A percentile compares a stretch with the other conserved stretches of the same genome.
These are phyloP conservation scores for Oreochromis grahami DNA, from an alignment of 2,797 vertebrate genomes.

Conservation along the genomic window DNA sequence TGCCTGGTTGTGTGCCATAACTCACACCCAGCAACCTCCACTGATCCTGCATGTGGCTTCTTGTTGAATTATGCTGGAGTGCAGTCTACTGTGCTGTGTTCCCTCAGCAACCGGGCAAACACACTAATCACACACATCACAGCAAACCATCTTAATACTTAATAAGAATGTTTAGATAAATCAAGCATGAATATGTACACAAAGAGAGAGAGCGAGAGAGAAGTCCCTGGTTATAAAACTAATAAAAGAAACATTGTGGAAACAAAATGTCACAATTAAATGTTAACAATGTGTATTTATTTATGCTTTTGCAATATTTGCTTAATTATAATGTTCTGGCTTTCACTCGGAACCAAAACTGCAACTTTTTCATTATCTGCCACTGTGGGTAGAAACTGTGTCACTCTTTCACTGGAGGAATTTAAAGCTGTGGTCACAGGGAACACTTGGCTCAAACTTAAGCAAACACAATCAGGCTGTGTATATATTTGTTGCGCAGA, in stretches of 20 bases:
- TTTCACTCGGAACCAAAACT: not conserved
- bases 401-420: not conserved
- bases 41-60: slow-evolving; percentile 49
- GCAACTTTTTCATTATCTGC: not conserved
- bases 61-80: slow-evolving; percentile 35
- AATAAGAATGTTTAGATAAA: slow-evolving; percentile 22
- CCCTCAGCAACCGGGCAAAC: slow-evolving; percentile 59
- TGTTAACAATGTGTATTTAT: not conserved
- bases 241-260: not conserved
- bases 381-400: not conserved
- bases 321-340: not conserved
- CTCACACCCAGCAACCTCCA: slow-evolving; percentile 26
- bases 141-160: slow-evolving; percentile 23
- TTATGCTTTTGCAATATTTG: not conserved
- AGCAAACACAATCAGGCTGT: not conserved
- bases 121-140: slow-evolving; percentile 40
- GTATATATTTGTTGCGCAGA: not conserved
- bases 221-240: not conserved
- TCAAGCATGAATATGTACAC: not conserved
- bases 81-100: slow-evolving; percentile 43
- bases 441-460: not conserved
- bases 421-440: not conserved
- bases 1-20: not conserved
- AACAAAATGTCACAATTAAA: not conserved
- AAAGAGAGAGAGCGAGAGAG: not conserved